Evolutionary conservation across 2,888 invertebrate genomes (phyloP).

Genomic region (Linnaemya vulpina): DNA sequence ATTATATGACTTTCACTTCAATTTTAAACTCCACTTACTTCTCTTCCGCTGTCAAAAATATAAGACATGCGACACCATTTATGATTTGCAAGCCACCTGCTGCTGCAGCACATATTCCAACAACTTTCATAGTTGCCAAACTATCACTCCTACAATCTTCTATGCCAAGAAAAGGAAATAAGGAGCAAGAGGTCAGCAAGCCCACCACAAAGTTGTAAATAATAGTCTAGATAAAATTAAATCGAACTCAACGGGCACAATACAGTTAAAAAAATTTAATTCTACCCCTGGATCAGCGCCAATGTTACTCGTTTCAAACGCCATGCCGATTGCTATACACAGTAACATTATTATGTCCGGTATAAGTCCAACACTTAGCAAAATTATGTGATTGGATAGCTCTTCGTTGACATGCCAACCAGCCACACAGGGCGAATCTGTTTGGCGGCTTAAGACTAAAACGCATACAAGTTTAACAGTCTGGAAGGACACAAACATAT

Average conservation of each 20-base stretch:
- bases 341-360: conserved; percentile 49
- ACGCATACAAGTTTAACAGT: conserved; percentile 49
- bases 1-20: too few relatives aligned
- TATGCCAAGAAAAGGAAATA: conserved; percentile 33
- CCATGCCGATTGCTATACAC: conserved; percentile 44
- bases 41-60: conserved; percentile 62
- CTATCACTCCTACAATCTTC: conserved; percentile 59
- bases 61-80: conserved; percentile 61
- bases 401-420: conserved; percentile 69
- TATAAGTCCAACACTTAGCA: conserved; percentile 31
- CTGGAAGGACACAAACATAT: too few relatives aligned
- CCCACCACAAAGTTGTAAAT: conserved; percentile 70
- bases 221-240: conserved; percentile 57
- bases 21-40: conserved; percentile 28
- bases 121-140: conserved; percentile 54
- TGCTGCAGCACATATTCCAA: conserved; percentile 41
- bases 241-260: background rate
- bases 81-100: conserved; percentile 69
- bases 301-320: conserved; percentile 48
- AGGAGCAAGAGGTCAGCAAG: conserved; percentile 41
- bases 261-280: background rate
- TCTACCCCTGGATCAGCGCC: conserved; percentile 72
- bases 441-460: conserved; percentile 25
- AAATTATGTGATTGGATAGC: conserved; percentile 21
- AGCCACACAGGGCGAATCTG: conserved; percentile 48